Evolutionary conservation across 1,140 invertebrate genomes (phyloP), one percentile per base, ranked within the genome.

Genomic region (Drosophila pruinosa): DNA sequence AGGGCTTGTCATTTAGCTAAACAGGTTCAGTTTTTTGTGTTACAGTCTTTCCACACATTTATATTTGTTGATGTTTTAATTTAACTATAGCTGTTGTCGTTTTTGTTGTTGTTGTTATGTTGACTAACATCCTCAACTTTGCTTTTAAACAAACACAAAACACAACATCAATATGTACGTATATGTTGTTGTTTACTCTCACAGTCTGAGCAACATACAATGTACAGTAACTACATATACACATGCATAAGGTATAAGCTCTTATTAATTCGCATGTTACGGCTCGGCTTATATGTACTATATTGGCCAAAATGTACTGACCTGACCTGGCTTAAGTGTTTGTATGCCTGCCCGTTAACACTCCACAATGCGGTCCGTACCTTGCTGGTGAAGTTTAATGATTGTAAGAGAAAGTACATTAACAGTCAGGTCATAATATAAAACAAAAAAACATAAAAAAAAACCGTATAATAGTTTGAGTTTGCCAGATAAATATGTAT

Each of bases 1-100:
- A 95, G 96, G 92, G 98, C 97, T 93, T 98, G 97, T 93, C 97
- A 98, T 93, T 95, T 98, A 93, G 97, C 97, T 82, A 98, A 98
- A 95, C 96, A 98, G 96, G 98, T 98, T 96, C 83, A 89, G 75
- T 78, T 79, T 17, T 41, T 45, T 34, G 3, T 67, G n/a, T 26
- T 38, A 31, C 24, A 43, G 34, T 48, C 26, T 53, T 71, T 76
- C 41, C 73, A 58, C 61, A 63, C 28, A 47, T 72, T 2, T 92
- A 78, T 91, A 43, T 82, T 61, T 50, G 48, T 62, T 69, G 28
- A 38, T 54, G 41, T 52, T 69, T 52, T 69, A 64, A 56, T 45
- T 53, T 68, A 56, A 75, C 56, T 75, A 75, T 82, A 57, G 39
- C 62, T 69, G 38, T 70, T 77, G 57, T 71, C 69, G 34, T 56